These are phyloP conservation scores for Dryococelus australis DNA, from an alignment of 2,888 invertebrate genomes.

Conservation along the genomic window DNA sequence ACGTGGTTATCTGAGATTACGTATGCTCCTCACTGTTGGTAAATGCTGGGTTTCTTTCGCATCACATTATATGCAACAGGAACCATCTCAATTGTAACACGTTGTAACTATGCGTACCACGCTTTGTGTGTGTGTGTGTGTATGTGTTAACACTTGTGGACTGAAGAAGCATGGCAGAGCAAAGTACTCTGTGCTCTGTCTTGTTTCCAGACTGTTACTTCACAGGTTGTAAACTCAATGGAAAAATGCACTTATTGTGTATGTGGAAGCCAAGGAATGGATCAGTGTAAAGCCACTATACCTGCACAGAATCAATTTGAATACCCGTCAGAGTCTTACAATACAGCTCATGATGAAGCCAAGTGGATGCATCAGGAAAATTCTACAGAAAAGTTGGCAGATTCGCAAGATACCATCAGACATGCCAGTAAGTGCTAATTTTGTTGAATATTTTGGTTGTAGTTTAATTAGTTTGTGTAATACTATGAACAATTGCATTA, in stretches of 20 bases:
- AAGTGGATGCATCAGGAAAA: not conserved
- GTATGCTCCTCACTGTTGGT: too few relatives aligned
- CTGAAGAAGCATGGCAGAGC: slow-evolving; percentile 16
- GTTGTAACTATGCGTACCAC: not conserved
- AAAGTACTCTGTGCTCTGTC: not conserved
- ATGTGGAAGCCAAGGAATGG: not conserved
- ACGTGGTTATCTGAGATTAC: too few relatives aligned
- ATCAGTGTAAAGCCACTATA: not conserved
- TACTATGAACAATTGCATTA: not conserved
- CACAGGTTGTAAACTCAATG: not conserved
- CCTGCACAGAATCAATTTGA: not conserved
- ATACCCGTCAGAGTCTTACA: not conserved
- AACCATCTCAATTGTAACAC: not conserved
- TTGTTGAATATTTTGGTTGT: not conserved
- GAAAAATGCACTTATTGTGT: not conserved
- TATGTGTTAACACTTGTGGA: not conserved
- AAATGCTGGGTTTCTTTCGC: too few relatives aligned
- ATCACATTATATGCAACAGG: too few relatives aligned
- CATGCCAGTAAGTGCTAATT: not conserved
- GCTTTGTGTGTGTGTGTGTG: not conserved
- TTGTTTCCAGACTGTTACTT: slow-evolving; percentile 7
- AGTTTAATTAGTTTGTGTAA: not conserved
- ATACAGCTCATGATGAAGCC: not conserved
- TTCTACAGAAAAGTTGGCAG: not conserved
- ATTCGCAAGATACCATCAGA: not conserved